Evolutionary conservation across 2,797 vertebrate species (phyloP).

Genomic region (Sebastes hopkinsi): DNA sequence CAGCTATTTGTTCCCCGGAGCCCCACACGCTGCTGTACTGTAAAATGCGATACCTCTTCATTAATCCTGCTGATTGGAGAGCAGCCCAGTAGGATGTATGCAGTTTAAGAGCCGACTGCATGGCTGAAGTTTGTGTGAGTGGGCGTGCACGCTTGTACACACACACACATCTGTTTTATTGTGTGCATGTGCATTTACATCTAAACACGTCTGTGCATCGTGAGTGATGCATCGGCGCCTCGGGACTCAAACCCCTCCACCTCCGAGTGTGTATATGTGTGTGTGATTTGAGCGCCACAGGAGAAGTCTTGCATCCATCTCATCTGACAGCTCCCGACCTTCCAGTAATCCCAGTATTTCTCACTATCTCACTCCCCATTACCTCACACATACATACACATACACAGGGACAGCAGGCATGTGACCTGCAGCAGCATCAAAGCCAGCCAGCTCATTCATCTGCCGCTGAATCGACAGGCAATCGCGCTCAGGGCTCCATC

Average conservation of each 20-base stretch:
- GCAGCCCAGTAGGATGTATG: conserved; percentile 73
- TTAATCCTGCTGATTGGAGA: conserved; percentile 81
- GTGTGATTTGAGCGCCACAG: conserved; percentile 61
- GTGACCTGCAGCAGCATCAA: conserved; percentile 73
- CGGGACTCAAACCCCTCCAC: conserved; percentile 60
- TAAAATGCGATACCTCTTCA: conserved; percentile 81
- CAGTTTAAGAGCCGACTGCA: conserved; percentile 49
- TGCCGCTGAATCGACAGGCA: conserved; percentile 62
- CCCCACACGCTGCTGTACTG: conserved; percentile 67
- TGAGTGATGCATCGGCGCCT: conserved; percentile 58
- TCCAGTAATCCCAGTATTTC: conserved; percentile 76
- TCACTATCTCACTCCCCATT: conserved; percentile 77
- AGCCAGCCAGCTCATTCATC: conserved; percentile 70
- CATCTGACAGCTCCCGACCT: conserved; percentile 77
- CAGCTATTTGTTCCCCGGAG: conserved; percentile 62
- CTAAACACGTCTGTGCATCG: conserved; percentile 11
- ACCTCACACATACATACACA: conserved; percentile 56
- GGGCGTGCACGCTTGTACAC: neutral
- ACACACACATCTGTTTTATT: conserved; percentile 43
- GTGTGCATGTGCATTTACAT: conserved; percentile 36
- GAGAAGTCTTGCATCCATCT: conserved; percentile 81
- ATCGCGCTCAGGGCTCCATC: conserved; percentile 61
- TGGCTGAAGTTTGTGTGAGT: conserved; percentile 32
- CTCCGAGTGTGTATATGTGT: conserved; percentile 35
- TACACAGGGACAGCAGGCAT: conserved; percentile 54